phyloP scores from a whole-genome alignment of 2,113 vertebrate species.

The Microcebus lehilahytsara region DNA sequence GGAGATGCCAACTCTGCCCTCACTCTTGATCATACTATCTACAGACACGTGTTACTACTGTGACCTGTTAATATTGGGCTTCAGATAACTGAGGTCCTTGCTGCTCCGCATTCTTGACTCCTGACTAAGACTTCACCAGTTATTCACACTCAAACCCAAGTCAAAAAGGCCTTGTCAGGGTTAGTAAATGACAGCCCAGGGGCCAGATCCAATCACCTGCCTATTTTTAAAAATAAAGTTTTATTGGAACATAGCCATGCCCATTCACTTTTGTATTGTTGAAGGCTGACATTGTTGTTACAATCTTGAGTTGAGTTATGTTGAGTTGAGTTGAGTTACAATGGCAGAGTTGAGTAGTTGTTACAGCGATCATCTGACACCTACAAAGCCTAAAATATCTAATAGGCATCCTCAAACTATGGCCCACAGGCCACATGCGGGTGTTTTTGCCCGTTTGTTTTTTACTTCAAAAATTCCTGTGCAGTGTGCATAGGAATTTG shows the following conservation, averaged over 20 bases:
- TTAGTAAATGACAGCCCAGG: background rate
- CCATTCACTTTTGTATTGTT: background rate
- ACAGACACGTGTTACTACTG: background rate
- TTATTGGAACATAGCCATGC: background rate
- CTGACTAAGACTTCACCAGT: background rate
- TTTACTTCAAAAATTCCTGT: no score
- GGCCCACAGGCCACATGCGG: no score
- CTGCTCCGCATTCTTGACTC: background rate
- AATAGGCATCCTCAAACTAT: no score
- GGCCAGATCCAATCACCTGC: background rate
- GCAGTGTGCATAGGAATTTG: no score
- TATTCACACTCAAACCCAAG: background rate
- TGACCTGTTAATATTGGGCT: background rate
- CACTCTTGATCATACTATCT: background rate
- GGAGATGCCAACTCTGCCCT: background rate
- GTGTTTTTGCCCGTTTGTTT: no score
- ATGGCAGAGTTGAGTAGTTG: background rate
- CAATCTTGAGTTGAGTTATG: no score
- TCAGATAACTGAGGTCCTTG: background rate
- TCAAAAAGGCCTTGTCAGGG: background rate
- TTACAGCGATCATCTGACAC: background rate
- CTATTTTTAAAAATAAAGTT: background rate
- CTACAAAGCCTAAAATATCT: slow-evolving; percentile 15
- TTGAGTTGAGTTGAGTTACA: background rate
- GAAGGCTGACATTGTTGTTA: background rate